Evolutionary conservation across 2,797 vertebrate species (phyloP), one percentile per base, ranked within the genome.

Genomic region (Aplochiton taeniatus): DNA sequence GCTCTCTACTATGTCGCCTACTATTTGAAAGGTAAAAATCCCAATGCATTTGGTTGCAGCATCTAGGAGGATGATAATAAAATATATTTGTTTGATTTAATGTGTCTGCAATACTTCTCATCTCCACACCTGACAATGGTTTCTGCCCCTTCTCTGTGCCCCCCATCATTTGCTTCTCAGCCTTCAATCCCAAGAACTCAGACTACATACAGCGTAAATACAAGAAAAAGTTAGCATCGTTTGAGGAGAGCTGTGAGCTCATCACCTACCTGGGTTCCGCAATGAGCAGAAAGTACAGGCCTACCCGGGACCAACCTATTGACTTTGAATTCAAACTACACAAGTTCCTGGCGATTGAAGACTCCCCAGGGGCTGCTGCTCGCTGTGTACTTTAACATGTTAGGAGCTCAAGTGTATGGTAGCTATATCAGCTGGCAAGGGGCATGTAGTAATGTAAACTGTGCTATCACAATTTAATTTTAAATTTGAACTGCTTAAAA

Each of bases 21-120:
- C 75, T 95, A 99, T 83, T 91, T 99, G 66, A 99, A 98, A 97
- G 97, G 98, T 99, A 81, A 63, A 58, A 16, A n/a, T n/a, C n/a
- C n/a, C n/a, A n/a, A 41, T 11, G 14, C 8, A 11, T 3, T 31
- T 44, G 48, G 9, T 9, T 52, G 4, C n/a, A 46, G 8, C 16
- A 14, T 41, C 12, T 20, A 13, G 19, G 20, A 31, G 3, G 31
- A 6, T 31, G 31, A 6, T 31, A 3, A 31, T 31, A 31, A 31
- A 31, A 3, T 31, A 31, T 6, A 6, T 31, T 31, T 31, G 31
- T 31, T 31, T 31, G 31, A 31, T 31, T 31, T 31, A 31, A 31
- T 31, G 31, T 31, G 31, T 31, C 3, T 31, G 31, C 31, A 31
- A 31, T 31, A 31, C 6, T 31, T 31, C 31, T 31, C 31, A 31